phyloP scores from a whole-genome alignment of 2,113 vertebrate species.

The Halichoerus grypus region DNA sequence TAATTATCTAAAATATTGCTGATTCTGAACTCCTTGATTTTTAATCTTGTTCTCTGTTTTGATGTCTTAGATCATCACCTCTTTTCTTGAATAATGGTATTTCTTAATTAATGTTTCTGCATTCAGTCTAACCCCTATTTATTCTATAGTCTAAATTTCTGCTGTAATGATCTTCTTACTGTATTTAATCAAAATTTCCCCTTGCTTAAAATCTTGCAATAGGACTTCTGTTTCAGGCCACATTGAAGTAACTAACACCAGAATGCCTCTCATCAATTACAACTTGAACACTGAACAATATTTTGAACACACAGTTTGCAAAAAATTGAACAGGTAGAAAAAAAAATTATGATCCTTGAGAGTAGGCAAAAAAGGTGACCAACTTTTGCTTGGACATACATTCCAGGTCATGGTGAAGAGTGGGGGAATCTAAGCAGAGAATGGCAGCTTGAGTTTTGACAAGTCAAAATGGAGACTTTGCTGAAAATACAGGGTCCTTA shows the following conservation, averaged over 20 bases:
- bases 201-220: background rate
- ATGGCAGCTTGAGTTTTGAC: background rate
- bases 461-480: background rate
- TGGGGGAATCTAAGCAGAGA: background rate
- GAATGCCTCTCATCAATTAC: background rate
- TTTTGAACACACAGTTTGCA: background rate
- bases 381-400: background rate
- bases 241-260: background rate
- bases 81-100: background rate
- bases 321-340: background rate
- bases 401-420: background rate
- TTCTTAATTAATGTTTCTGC: background rate
- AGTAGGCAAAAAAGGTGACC: background rate
- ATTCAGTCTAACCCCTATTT: background rate
- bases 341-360: background rate
- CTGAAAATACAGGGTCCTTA: background rate
- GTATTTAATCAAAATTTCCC: background rate
- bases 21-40: slow-evolving; percentile 22
- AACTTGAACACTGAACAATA: background rate
- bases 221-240: background rate
- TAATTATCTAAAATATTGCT: background rate
- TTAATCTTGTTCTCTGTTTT: background rate
- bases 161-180: background rate
- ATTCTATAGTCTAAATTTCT: background rate
- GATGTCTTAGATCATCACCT: background rate